Base-by-base conservation (phyloP, 2,113 vertebrate species). In the Saguinus midas region DNA sequence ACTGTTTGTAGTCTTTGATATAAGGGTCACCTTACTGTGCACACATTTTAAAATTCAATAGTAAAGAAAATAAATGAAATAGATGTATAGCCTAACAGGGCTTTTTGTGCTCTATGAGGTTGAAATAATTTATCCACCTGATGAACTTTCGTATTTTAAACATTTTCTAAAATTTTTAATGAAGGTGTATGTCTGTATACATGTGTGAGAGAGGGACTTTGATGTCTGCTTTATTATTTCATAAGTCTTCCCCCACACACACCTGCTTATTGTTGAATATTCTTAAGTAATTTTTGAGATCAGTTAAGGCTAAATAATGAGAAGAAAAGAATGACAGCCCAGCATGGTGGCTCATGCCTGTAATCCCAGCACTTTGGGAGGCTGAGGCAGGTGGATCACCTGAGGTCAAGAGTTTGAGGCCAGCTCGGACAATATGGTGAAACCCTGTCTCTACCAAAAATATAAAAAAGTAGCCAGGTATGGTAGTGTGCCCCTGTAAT, bases 1-100 rank as follows among this genome's bases (percentile, higher is more conserved):
- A 9, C 64, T 94, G 66, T 94, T 98, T 93, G 88, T 76, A 68
- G 88, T 87, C 85, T 97, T 97, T 96, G 95, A 92, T 95, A 88
- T 48, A 82, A 96, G 87, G 68, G 79, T 96, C 90, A 94, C 92
- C 84, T 96, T 75, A 79, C 88, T 95, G 55, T 92, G 96, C 68
- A 96, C 83, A 96, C 83, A 89, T 86, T 97, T 96, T 70, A 43
- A 95, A 94, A 83, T 89, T 84, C 84, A 92, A 6, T 61, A 55
- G 78, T 48, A 70, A 48, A 75, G 82, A 83, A 88, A 95, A 73
- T 58, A 72, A 50, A 61, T 94, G 80, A 82, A 91, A 72, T 76
- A 73, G 80, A 80, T 35, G 29, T 29, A 35, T 52, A 57, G 27
- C 75, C 66, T 87, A 96, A 27, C 23, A 78, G 66, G 45, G 45